Base-by-base conservation (phyloP, 1,140 invertebrate species). In the Pygmarrhopalites habei region DNA sequence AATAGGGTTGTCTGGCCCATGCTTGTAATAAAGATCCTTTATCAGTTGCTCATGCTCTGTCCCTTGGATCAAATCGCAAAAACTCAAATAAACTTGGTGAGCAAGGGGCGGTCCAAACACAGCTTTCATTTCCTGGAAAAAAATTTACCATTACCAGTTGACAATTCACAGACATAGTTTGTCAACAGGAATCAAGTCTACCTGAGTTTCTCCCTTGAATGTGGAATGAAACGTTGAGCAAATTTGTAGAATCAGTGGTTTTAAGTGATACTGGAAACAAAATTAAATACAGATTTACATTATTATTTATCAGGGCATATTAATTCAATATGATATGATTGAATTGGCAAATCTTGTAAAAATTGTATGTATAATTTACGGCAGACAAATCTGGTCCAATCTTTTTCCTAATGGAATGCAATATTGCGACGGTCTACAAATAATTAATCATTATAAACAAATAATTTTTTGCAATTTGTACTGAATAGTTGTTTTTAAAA, bases 301-400 rank as follows among this genome's bases (percentile, higher is more conserved):
- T n/a, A n/a, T n/a, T n/a, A n/a, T n/a, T n/a, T n/a, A n/a, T n/a
- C n/a, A n/a, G n/a, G n/a, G n/a, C n/a, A n/a, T n/a, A n/a, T n/a
- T n/a, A n/a, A n/a, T n/a, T n/a, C n/a, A n/a, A n/a, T n/a, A n/a
- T n/a, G n/a, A n/a, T n/a, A n/a, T n/a, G n/a, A n/a, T n/a, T n/a
- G n/a, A n/a, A n/a, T n/a, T n/a, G n/a, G n/a, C n/a, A n/a, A n/a
- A n/a, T n/a, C n/a, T n/a, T n/a, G n/a, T n/a, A n/a, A n/a, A n/a
- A n/a, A n/a, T n/a, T n/a, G n/a, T n/a, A n/a, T n/a, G n/a, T n/a
- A n/a, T n/a, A n/a, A n/a, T n/a, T n/a, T n/a, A n/a, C n/a, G n/a
- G n/a, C 26, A 52, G 60, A 66, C 19, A 71, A 52, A 58, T 71
- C 69, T 5, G 60, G 63, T 3, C 69, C 69, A 29, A 71, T 67